Evolutionary conservation across 2,888 invertebrate species (phyloP), one percentile per base, ranked within the genome.

Genomic region (Protonemura montana): DNA sequence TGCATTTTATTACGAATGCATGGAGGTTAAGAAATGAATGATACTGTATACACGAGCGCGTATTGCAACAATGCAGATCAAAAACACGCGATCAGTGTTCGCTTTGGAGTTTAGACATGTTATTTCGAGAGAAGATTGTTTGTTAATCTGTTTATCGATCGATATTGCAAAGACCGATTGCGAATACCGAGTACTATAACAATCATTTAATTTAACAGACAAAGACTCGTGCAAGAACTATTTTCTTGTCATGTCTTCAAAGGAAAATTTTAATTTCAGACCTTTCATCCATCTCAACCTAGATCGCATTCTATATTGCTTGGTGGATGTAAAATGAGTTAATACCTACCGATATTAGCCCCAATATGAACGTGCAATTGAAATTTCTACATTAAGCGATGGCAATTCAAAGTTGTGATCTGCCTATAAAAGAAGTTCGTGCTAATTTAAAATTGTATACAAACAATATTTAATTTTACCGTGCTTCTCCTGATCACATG

Each of bases 101-200:
- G 21, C 2, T 35, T 1, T 59, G 13, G 59, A 59, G 59, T 59
- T 59, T 59, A 59, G 59, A 59, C 59, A 59, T 59, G 59, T 59
- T 59, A 59, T 59, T 59, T 59, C 16, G 13, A 10, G 59, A 59
- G 59, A 59, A 59, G 59, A 59, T 59, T 59, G 59, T 59, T 59
- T 59, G 59, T 59, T 59, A 59, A 59, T 59, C 59, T 59, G 59
- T 59, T 21, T 59, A 59, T 59, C 59, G 59, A 59, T 59, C 59
- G 59, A 59, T 59, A 59, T 59, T 59, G 59, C 59, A 59, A 21
- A 7, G 59, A 59, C 16, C 59, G 59, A 59, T 59, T 59, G 59
- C 59, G 59, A 59, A 59, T 59, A 59, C 21, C 59, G 21, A 59
- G 59, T 59, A 59, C 59, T 59, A 59, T 59, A 59, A 59, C 59